Evolutionary conservation across 2,797 vertebrate genomes (phyloP), one percentile per base, ranked within the genome.

Genomic region (Crax fasciolata): DNA sequence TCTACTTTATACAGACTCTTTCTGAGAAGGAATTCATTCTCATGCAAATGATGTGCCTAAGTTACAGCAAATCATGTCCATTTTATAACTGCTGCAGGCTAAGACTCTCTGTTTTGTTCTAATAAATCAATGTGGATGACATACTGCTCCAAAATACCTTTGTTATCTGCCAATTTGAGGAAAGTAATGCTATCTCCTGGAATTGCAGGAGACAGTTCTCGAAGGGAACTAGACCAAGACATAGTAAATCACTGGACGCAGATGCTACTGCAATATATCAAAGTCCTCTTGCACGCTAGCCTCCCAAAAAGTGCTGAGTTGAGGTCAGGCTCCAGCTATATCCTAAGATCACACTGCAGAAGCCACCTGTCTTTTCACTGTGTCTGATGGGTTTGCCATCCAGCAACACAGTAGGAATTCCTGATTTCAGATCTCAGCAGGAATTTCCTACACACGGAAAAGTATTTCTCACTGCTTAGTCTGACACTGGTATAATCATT

Each of bases 401-500:
- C 52, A 73, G 3, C 5, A 25, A 1, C 27, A 39, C 2, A 19
- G 27, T 1, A 62, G 43, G 41, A 88, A 71, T 28, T 70, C 25
- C 11, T 24, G 5, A 18, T 73, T 73, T 38, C 55, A 46, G n/a
- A 58, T 8, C 51, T 24, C 46, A n/a, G 1, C 21, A 25, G 10
- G 25, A 49, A n/a, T 14, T 81, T 58, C 10, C 38, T 21, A 16
- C 0, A 0, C 3, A 10, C 39, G 74, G 20, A 43, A 51, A 39
- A 32, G 6, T 27, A 7, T 76, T 77, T 44, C 48, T 39, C 35
- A 13, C 20, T 32, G n/a, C 11, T 51, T 30, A 49, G 15, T 7
- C 28, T 57, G 39, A 24, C 9, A 7, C 39, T 30, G 46, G 28
- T 51, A 66, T 7, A 1, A 3, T 21, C n/a, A 1, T 28, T 43